phyloP scores from a whole-genome alignment of 1,140 invertebrate species.

The Lasioglossum albipes region DNA sequence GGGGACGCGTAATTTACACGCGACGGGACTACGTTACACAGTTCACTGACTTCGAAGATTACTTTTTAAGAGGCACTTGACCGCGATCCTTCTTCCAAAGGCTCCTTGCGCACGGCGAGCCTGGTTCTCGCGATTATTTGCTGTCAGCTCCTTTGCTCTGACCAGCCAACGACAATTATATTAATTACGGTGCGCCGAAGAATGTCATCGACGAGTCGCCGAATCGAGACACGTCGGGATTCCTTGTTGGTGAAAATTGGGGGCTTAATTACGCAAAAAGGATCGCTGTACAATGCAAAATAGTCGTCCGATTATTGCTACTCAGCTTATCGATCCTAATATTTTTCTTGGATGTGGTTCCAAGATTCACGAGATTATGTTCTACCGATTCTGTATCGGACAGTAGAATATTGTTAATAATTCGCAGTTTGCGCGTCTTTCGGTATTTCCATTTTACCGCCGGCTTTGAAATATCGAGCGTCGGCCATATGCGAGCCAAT shows the following conservation, averaged over 20 bases:
- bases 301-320: not conserved
- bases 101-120: not conserved
- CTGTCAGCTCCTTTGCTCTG: not conserved
- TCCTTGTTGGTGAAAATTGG: too few species aligned
- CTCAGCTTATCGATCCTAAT: too few species aligned
- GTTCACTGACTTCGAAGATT: constrained; percentile 63
- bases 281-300: too few species aligned
- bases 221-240: too few species aligned
- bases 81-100: constrained; percentile 1
- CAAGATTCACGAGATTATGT: too few species aligned
- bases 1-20: constrained; percentile 69
- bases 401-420: not conserved
- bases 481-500: constrained; percentile 64
- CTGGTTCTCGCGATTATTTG: not conserved
- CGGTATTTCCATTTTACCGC: constrained; percentile 56
- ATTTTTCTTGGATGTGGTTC: too few species aligned
- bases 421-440: not conserved
- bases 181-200: not conserved
- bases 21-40: constrained; percentile 62
- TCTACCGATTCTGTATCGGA: not conserved
- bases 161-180: not conserved
- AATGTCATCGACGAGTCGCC: too few species aligned
- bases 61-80: constrained; percentile 52
- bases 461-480: constrained; percentile 67
- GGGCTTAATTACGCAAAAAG: too few species aligned